Conservation (phyloP, 2,888 invertebrate genomes). For the Meganola albula region DNA sequence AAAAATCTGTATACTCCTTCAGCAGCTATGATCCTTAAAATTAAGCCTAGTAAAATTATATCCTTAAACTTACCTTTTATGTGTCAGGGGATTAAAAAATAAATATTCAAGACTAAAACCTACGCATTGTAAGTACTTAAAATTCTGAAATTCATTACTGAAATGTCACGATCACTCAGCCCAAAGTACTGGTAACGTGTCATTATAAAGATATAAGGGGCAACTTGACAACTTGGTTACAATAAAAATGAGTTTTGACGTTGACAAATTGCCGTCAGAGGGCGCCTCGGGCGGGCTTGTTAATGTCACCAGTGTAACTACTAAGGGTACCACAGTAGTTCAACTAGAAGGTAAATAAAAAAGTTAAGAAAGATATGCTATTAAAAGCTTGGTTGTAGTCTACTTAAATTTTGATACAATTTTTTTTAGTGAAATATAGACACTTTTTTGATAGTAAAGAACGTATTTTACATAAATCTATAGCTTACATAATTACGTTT, state of each 20-base stretch:
- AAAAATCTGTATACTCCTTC: no score
- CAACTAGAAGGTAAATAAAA: not conserved
- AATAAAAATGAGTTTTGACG: conserved; percentile 55
- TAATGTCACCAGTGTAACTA: conserved; percentile 31
- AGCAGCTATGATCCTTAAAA: no score
- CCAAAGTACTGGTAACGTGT: conserved; percentile 35
- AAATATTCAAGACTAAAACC: conserved; percentile 21
- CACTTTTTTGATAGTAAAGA: no score
- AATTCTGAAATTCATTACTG: conserved; percentile 25
- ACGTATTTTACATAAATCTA: no score
- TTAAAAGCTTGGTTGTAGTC: no score
- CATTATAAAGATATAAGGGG: conserved; percentile 51
- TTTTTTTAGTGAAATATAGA: no score
- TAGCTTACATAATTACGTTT: no score
- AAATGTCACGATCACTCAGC: conserved; percentile 30
- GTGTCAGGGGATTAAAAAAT: conserved; percentile 21
- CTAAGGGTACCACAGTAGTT: conserved; percentile 3
- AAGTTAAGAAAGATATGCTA: no score
- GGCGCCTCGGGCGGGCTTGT: conserved; percentile 40
- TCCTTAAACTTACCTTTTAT: no score
- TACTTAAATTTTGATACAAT: no score
- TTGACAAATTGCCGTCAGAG: conserved; percentile 53
- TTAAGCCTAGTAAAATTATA: no score
- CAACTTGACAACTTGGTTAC: conserved; percentile 55
- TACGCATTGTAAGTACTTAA: conserved; percentile 16